Conservation (phyloP, 1,140 invertebrate species). For the Conus ventricosus region DNA sequence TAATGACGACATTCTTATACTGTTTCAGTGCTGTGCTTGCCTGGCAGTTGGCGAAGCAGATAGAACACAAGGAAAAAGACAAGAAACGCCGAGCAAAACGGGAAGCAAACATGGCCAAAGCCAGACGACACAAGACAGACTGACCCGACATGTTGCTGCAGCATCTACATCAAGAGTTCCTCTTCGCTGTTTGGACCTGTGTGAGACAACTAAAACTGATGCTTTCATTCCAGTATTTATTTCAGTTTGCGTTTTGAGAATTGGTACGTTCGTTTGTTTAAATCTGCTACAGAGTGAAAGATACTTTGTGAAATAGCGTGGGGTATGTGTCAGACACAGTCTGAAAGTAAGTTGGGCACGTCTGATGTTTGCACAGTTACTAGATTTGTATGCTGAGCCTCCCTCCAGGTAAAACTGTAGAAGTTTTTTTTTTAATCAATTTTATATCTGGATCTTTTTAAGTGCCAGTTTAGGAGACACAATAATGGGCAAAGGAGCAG, state of each 20-base stretch:
- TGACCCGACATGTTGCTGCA: not conserved
- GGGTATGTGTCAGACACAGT: no score
- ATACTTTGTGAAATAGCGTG: not conserved
- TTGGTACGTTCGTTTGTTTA: not conserved
- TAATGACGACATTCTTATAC: not conserved
- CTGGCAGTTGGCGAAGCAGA: constrained; percentile 31
- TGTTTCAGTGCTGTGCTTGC: constrained; percentile 18
- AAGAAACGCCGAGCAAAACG: constrained; percentile 24
- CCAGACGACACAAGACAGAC: constrained; percentile 20
- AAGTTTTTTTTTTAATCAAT: no score
- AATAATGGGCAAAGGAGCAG: no score
- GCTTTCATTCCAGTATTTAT: not conserved
- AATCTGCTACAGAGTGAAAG: not conserved
- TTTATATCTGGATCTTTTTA: no score
- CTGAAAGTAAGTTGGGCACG: no score
- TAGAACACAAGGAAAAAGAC: constrained; percentile 27
- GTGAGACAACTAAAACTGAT: no score
- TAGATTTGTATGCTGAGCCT: no score
- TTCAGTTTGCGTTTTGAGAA: not conserved
- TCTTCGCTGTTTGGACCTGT: not conserved
- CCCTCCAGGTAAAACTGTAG: no score
- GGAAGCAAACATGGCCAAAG: constrained; percentile 24
- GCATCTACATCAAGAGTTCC: not conserved
- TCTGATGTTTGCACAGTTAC: no score
- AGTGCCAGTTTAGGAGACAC: no score